Base-by-base conservation (phyloP, 2,797 vertebrate genomes). In the Heliangelus exortis region DNA sequence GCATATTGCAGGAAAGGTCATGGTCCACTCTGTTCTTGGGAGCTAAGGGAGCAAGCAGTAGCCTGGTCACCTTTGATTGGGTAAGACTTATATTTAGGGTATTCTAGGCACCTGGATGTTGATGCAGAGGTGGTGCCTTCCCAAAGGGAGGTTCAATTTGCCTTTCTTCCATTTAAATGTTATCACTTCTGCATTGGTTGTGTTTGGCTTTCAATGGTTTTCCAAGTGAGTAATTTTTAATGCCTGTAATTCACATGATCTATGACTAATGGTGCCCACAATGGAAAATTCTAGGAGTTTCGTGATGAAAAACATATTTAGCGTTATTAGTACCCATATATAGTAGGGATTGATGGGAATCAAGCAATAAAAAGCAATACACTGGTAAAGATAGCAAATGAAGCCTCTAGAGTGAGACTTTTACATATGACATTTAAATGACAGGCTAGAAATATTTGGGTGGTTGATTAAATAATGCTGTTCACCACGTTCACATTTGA, bases 201-300 rank as follows among this genome's bases (percentile, higher is more conserved):
- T 79, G 28, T 72, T 90, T 90, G 54, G 48, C 45, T 94, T 89
- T 94, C 84, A 73, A 5, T 54, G 34, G 23, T 66, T n/a, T 79
- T 96, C 75, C 67, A 87, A 94, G 59, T 51, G 92, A 90, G 87
- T 71, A 90, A 95, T 95, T 97, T 94, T 89, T 90, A 96, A 92
- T 85, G 90, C 72, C 55, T 79, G 9, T 96, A 94, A 95, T 93
- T 96, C 93, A 96, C 69, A 88, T 63, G 82, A 84, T 95, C 57
- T 77, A 83, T 96, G 96, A 92, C 66, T 96, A 96, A 96, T 54
- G 12, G 86, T 89, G 63, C 86, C 86, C 81, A 94, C 92, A 89
- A 82, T 66, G 93, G 92, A 95, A 97, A 95, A 93, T 92, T 89
- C 72, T 73, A 66, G 36, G 84, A 78, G 61, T 84, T 94, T 87